These are phyloP conservation scores for Xestia c-nigrum DNA, from an alignment of 2,888 invertebrate species.

Conservation along the genomic window DNA sequence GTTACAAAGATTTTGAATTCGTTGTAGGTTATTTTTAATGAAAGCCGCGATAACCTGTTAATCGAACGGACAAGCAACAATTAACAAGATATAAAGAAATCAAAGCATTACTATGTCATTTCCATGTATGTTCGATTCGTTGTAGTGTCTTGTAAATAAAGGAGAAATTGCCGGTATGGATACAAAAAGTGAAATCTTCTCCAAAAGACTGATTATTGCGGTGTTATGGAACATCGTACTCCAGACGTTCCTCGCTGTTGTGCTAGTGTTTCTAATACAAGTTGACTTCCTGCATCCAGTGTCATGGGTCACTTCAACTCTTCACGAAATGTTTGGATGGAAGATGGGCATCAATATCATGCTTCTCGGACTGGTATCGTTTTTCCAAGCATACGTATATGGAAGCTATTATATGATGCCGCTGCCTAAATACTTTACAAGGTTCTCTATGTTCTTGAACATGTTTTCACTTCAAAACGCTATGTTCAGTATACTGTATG, in stretches of 20 bases:
- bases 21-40: constrained; percentile 45
- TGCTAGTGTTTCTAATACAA: constrained; percentile 91
- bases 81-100: background rate
- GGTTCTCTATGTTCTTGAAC: constrained; percentile 92
- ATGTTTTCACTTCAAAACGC: constrained; percentile 91
- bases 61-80: background rate
- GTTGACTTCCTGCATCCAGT: constrained; percentile 92
- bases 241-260: constrained; percentile 88
- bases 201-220: constrained; percentile 91
- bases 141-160: background rate
- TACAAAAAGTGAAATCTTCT: constrained; percentile 89
- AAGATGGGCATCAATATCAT: constrained; percentile 92
- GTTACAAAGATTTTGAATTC: constrained; percentile 44
- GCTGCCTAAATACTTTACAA: constrained; percentile 91
- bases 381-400: constrained; percentile 93
- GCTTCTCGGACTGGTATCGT: constrained; percentile 91
- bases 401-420: constrained; percentile 92
- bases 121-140: constrained; percentile 6
- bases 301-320: constrained; percentile 91
- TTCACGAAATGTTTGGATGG: constrained; percentile 90
- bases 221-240: constrained; percentile 91
- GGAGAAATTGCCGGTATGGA: constrained; percentile 77
- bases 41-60: background rate
- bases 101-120: constrained; percentile 29
- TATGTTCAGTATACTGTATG: constrained; percentile 90